These are phyloP conservation scores for Xenopus petersii DNA, from an alignment of 2,797 vertebrate species.

Conservation along the genomic window DNA sequence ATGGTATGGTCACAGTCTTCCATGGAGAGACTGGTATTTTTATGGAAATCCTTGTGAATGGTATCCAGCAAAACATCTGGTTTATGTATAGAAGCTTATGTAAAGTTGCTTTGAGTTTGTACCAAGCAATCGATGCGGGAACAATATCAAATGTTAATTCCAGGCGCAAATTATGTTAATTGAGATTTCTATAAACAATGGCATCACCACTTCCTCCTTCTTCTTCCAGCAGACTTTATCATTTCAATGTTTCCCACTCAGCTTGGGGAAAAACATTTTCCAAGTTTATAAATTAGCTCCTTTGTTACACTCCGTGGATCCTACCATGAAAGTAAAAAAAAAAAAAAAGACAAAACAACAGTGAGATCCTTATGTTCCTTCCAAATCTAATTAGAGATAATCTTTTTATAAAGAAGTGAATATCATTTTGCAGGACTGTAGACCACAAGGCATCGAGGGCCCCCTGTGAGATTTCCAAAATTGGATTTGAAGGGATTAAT, in stretches of 20 bases:
- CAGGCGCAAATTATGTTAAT: conserved; percentile 33
- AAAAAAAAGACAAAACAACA: too few relatives aligned
- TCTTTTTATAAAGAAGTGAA: background rate
- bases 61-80: conserved; percentile 38
- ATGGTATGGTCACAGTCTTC: conserved; percentile 31
- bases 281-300: background rate
- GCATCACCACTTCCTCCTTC: conserved; percentile 14
- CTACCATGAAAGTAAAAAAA: background rate
- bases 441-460: background rate
- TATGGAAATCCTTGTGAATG: conserved; percentile 24
- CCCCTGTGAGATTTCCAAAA: conserved; percentile 11
- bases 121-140: conserved; percentile 43
- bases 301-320: background rate
- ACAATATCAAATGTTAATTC: conserved; percentile 42
- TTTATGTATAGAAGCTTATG: conserved; percentile 43
- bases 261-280: background rate
- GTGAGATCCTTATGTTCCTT: background rate
- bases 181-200: conserved; percentile 43
- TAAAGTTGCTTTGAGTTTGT: conserved; percentile 43
- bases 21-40: conserved; percentile 34
- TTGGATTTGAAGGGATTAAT: background rate
- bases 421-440: background rate
- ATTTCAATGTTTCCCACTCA: background rate
- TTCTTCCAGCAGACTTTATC: background rate
- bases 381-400: conserved; percentile 11